Evolutionary conservation across 2,113 vertebrate genomes (phyloP).

Genomic region (Holacanthus passer): DNA sequence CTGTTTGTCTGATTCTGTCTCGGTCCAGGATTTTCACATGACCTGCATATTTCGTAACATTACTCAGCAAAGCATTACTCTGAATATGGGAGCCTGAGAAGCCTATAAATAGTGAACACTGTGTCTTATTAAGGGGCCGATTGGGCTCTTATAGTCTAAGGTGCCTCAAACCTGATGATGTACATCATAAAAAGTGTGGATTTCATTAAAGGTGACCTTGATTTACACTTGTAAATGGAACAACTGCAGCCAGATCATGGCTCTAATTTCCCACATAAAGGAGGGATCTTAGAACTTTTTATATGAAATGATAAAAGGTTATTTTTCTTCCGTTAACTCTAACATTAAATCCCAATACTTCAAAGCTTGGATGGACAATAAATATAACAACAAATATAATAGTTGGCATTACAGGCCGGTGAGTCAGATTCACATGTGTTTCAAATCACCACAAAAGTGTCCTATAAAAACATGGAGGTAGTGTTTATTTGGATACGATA

Average conservation of each 20-base stretch:
- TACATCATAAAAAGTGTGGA: conserved; percentile 1
- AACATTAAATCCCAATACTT: background rate
- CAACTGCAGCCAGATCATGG: background rate
- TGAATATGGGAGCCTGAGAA: background rate
- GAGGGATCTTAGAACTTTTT: background rate
- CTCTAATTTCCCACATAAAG: background rate
- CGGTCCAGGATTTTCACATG: conserved; percentile 8
- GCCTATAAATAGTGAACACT: conserved; percentile 3
- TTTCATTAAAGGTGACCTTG: background rate
- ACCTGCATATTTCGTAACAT: conserved; percentile 10
- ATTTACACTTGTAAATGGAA: background rate
- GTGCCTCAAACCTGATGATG: background rate
- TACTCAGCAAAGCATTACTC: conserved; percentile 7
- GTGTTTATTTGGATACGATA: background rate
- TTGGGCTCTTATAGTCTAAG: background rate
- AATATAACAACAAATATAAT: conserved; percentile 12
- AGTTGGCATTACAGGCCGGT: background rate
- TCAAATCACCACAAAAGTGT: conserved; percentile 11
- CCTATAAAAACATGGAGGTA: background rate
- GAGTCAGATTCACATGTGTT: conserved; percentile 24
- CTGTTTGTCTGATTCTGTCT: background rate
- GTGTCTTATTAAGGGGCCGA: background rate
- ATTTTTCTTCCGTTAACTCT: background rate
- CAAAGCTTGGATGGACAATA: background rate
- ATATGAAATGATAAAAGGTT: background rate